Evolutionary conservation across 2,888 invertebrate species (phyloP).

Genomic region (Tridacna gigas): DNA sequence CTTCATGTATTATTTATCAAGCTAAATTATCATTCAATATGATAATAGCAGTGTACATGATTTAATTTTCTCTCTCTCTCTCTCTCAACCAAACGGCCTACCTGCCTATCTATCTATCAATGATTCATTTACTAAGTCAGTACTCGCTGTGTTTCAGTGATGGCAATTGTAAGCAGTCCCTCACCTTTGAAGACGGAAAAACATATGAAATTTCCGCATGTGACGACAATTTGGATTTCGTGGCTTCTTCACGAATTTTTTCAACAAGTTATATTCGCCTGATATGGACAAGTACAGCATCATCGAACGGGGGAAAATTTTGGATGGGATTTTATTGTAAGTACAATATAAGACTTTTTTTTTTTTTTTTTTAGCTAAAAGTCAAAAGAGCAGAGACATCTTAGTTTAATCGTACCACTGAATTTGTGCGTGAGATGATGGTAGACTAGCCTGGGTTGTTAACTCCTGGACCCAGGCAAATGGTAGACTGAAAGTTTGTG

Average conservation of each 20-base stretch:
- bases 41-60: no score
- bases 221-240: background rate
- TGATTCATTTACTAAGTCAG: background rate
- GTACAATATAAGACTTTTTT: background rate
- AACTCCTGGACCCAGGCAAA: no score
- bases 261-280: constrained; percentile 15
- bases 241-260: background rate
- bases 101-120: no score
- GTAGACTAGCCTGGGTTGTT: no score
- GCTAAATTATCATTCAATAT: no score
- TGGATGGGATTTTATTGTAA: constrained; percentile 18
- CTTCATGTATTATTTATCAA: no score
- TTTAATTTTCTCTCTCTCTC: no score
- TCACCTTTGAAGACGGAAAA: constrained; percentile 7
- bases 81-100: no score
- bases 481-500: no score
- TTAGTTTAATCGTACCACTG: no score
- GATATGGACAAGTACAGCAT: constrained; percentile 11
- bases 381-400: no score
- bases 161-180: background rate
- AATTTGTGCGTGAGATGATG: no score
- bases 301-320: constrained; percentile 2
- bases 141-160: background rate
- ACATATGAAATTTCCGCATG: background rate
- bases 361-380: background rate